Evolutionary conservation across 2,113 vertebrate species (phyloP), one percentile per base, ranked within the genome.

Genomic region (Mastomys natalensis): DNA sequence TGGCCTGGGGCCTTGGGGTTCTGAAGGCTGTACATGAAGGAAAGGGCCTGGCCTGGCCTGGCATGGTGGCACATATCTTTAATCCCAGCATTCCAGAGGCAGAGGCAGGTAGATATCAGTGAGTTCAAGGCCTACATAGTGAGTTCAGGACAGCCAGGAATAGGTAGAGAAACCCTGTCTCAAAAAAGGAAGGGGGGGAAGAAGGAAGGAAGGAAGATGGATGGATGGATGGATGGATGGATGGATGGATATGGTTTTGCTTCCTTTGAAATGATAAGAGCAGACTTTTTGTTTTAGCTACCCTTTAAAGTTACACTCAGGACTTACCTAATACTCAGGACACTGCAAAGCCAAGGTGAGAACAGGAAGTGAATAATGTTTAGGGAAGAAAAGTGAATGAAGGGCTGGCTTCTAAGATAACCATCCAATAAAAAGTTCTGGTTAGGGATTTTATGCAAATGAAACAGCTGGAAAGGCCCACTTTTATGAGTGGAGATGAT

Each of bases 311-410:
- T 24, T 1, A 1, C 74, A 62, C 81, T 37, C 62, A 66, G 82
- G 8, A 19, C 60, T 86, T 64, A 45, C 82, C 21, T 37, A 82
- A 24, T 34, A n/a, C 34, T 78, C 82, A 74, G 55, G 29, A 82
- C 45, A 94, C 10, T 68, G 7, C 72, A 89, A 94, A 95, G 81
- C 90, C 70, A 16, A 24, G 19, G 78, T 74, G 93, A 45, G 70
- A 96, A 91, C 22, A 55, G 34, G n/a, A 74, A 19, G 7, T 26
- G 10, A 95, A 89, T 80, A 73, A 58, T 40, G 22, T 74, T 43
- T 89, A n/a, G 55, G 37, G 60, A 91, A 89, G 12, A 94, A 29
- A 11, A 29, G 15, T 60, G n/a, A 60, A 86, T 68, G 92, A 48
- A 73, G 34, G 24, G 45, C 60, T 90, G 34, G 3, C 31, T 93